These are phyloP conservation scores for Crypturellus tataupa DNA, from an alignment of 2,797 vertebrate species.

Conservation along the genomic window DNA sequence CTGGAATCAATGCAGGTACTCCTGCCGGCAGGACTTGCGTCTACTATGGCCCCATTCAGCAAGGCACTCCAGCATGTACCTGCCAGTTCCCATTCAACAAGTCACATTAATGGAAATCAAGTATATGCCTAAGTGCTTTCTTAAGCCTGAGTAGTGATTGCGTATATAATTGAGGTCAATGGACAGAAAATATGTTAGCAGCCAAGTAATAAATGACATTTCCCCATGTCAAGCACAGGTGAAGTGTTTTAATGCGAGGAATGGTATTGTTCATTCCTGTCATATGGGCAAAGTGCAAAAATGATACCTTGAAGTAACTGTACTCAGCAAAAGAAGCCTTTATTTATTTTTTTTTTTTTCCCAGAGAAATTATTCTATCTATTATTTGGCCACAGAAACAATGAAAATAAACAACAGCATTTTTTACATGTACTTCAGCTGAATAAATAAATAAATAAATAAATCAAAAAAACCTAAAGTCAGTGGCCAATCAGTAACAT, in stretches of 20 bases:
- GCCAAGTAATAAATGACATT: conserved; percentile 43
- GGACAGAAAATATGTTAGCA: conserved; percentile 40
- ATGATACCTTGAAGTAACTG: conserved; percentile 16
- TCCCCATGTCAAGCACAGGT: conserved; percentile 45
- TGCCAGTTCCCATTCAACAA: not conserved
- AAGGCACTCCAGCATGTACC: not conserved
- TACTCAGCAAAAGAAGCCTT: not conserved
- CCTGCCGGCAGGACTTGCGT: not conserved
- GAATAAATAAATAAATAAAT: not conserved
- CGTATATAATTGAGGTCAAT: conserved; percentile 59
- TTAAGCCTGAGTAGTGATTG: conserved; percentile 52
- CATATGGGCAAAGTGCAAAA: conserved; percentile 55
- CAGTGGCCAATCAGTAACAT: not conserved
- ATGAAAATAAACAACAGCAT: not conserved
- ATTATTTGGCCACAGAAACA: not conserved
- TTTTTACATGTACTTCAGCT: not conserved
- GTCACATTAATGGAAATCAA: conserved; percentile 46
- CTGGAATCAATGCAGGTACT: not conserved
- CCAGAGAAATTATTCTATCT: not conserved
- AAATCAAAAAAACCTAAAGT: not conserved
- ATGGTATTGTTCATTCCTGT: conserved; percentile 25
- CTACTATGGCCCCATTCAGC: not conserved
- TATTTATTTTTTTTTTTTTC: not conserved
- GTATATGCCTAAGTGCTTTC: conserved; percentile 34
- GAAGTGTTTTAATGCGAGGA: conserved; percentile 69